Evolutionary conservation across 2,113 vertebrate species (phyloP), one percentile per base, ranked within the genome.

Genomic region (Ameiurus melas): DNA sequence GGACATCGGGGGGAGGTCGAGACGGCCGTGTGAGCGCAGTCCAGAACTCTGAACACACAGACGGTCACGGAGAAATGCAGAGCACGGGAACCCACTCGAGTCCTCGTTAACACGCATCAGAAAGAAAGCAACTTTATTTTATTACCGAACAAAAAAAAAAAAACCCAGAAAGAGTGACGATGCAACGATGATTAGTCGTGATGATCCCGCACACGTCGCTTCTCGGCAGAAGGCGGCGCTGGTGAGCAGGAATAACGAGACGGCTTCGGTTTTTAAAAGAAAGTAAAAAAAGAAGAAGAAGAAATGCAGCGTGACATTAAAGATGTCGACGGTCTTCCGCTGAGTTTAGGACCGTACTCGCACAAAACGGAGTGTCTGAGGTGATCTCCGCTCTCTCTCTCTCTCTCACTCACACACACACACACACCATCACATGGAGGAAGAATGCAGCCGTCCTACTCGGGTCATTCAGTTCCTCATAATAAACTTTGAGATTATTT

Each of bases 191-290:
- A 47, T 51, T n/a, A 20, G 53, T 1, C 5, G 39, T 43, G 16
- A 47, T 20, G 8, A 30, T 62, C 85, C 17, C 12, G 78, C 25
- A 64, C 17, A 20, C 33, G 22, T 22, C 1, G 1, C 10, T 36
- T 62, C 55, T 43, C 53, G 20, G 58, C 43, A 13, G 57, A 85
- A 82, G 47, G 87, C 89, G 90, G 90, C 90, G 89, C 88, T 53
- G 77, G 5, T 75, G 4, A 55, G 39, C 70, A 77, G 55, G 17
- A n/a, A 81, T 5, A 51, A 39, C 8, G 17, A 60, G 60, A 53
- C 7, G 43, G 30, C 19, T 79, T 79, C 25, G 3, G 14, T n/a
- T n/a, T 51, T 39, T 9, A n/a, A 51, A 71, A 2, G 68, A 47
- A 43, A 82, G 20, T 8, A 43, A 4, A 2, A 83, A 47, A 39